Evolutionary conservation across 1,140 invertebrate species (phyloP).

Genomic region (Acromyrmex heyeri): DNA sequence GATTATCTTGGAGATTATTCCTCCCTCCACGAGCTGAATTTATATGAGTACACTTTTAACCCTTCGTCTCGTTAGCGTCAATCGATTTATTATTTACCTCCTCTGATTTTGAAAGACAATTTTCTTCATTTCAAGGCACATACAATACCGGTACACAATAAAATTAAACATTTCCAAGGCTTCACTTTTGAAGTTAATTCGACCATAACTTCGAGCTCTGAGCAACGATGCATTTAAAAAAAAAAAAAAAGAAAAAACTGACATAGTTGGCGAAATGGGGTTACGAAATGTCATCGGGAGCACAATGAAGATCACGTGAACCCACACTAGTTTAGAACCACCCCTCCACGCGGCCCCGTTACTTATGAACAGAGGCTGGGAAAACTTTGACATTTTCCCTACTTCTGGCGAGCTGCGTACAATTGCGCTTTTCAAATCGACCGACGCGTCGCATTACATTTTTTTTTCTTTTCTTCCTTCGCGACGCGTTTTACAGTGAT

Average conservation of each 20-base stretch:
- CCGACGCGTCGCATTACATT: neutral
- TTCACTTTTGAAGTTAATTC: conserved; percentile 4
- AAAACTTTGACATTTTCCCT: conserved; percentile 59
- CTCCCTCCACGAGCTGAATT: neutral
- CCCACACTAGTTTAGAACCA: neutral
- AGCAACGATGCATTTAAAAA: neutral
- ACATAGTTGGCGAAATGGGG: neutral
- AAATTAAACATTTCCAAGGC: neutral
- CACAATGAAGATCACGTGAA: conserved; percentile 53
- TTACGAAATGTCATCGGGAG: conserved; percentile 51
- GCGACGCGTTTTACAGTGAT: conserved; percentile 11
- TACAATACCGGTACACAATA: neutral
- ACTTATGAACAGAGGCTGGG: conserved; percentile 53
- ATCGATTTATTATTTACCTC: neutral
- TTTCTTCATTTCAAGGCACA: neutral
- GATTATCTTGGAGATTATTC: conserved; percentile 37
- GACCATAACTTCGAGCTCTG: conserved; percentile 6
- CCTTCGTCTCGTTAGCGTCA: conserved; percentile 22
- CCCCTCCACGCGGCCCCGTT: conserved; percentile 17
- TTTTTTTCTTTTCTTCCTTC: neutral
- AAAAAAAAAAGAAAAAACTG: neutral
- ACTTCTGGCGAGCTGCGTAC: conserved; percentile 5
- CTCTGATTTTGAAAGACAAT: conserved; percentile 7
- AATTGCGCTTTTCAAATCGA: conserved; percentile 20
- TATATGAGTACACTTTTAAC: conserved; percentile 15